Percentiles rank a stretch among this genome's conserved stretches.
These are phyloP conservation scores for Sterrhoptilus dennistouni DNA, from an alignment of 2,113 vertebrate species.

Conservation along the genomic window DNA sequence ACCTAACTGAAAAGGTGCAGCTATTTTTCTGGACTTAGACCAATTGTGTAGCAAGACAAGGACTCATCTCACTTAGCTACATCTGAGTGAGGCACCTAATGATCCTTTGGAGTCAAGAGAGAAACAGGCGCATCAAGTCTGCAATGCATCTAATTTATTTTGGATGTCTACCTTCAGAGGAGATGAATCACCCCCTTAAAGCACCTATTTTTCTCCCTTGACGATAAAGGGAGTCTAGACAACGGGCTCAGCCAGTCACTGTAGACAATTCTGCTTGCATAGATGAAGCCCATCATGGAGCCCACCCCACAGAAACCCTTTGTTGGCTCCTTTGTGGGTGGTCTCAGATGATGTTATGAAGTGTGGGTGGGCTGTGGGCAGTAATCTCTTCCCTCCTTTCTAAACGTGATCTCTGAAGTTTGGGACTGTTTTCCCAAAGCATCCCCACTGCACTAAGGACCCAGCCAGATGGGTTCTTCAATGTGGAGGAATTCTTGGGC, in stretches of 20 bases:
- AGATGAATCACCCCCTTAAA: conserved; percentile 61
- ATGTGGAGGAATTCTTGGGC: background rate
- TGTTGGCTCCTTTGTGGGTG: conserved; percentile 38
- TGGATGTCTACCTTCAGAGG: conserved; percentile 50
- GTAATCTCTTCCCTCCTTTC: conserved; percentile 15
- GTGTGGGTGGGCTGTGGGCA: conserved; percentile 26
- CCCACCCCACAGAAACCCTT: conserved; percentile 1
- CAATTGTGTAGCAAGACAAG: background rate
- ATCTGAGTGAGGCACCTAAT: conserved; percentile 48
- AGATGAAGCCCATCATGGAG: conserved; percentile 14
- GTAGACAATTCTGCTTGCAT: conserved; percentile 8
- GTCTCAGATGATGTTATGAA: background rate
- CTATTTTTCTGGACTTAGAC: conserved; percentile 7
- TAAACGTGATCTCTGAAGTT: background rate
- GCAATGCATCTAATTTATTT: conserved; percentile 64
- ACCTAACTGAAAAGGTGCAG: background rate
- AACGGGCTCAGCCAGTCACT: conserved; percentile 9
- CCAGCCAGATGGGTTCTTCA: background rate
- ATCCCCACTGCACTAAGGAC: background rate
- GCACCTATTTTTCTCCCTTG: conserved; percentile 57
- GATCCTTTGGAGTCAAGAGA: conserved; percentile 55
- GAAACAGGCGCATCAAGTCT: conserved; percentile 54
- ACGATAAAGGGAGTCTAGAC: conserved; percentile 46
- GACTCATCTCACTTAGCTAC: conserved; percentile 47
- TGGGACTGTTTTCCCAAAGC: background rate